These are phyloP conservation scores for Hyperoodon ampullatus DNA, from an alignment of 2,113 vertebrate genomes.

Conservation along the genomic window DNA sequence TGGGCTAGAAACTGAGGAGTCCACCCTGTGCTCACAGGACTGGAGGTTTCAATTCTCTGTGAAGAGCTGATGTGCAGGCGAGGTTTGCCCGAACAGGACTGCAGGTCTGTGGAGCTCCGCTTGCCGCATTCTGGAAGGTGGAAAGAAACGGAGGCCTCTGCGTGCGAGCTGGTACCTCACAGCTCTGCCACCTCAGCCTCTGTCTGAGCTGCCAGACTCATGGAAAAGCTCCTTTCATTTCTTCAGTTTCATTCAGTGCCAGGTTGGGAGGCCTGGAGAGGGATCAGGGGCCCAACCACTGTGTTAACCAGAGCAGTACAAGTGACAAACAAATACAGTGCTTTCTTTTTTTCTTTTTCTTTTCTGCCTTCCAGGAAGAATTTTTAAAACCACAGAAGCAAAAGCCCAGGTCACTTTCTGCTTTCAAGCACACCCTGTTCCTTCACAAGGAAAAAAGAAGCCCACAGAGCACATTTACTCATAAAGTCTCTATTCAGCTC, in stretches of 20 bases:
- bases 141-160: not conserved
- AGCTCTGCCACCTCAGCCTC: not conserved
- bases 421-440: conserved; percentile 46
- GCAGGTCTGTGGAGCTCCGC: not conserved
- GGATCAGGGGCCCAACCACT: not conserved
- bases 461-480: not conserved
- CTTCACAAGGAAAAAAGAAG: not conserved
- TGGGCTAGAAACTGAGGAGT: not conserved
- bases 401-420: not conserved
- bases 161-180: not conserved
- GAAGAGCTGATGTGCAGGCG: not conserved
- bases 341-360: not conserved
- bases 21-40: not conserved
- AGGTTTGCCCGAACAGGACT: not conserved
- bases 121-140: fast-evolving
- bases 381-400: not conserved
- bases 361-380: conserved; percentile 49
- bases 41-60: not conserved
- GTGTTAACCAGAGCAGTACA: not conserved
- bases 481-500: conserved; percentile 41
- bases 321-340: not conserved
- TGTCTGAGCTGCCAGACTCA: not conserved
- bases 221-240: conserved; percentile 2
- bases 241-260: not conserved
- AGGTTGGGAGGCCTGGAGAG: not conserved